Evolutionary conservation across 2,888 invertebrate genomes (phyloP).

Genomic region (Diadromus collaris): DNA sequence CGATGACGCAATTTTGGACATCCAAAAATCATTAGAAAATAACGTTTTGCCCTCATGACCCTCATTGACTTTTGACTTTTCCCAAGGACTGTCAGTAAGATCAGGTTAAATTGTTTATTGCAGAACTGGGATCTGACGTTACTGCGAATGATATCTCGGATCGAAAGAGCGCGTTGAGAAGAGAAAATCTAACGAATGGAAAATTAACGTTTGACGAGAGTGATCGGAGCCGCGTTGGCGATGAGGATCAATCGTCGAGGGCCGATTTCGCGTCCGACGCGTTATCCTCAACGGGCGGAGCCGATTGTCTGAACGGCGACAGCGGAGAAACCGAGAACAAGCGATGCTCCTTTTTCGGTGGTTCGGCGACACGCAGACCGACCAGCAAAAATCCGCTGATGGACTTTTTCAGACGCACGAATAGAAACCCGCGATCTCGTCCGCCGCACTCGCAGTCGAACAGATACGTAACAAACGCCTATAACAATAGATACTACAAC

Average conservation of each 20-base stretch:
- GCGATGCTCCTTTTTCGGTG: constrained; percentile 9
- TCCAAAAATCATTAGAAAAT: no score
- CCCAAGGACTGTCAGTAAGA: constrained; percentile 34
- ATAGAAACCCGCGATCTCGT: constrained; percentile 2
- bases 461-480: constrained; percentile 21
- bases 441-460: neutral
- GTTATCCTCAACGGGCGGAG: constrained; percentile 22
- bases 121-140: constrained; percentile 60
- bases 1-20: no score
- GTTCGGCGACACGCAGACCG: neutral
- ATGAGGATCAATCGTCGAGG: constrained; percentile 35
- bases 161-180: constrained; percentile 23
- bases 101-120: constrained; percentile 57
- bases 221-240: constrained; percentile 4
- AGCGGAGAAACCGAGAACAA: constrained; percentile 13
- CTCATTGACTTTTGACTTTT: no score
- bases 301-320: constrained; percentile 28
- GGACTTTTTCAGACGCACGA: constrained; percentile 28
- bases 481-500: constrained; percentile 54
- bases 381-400: constrained; percentile 25
- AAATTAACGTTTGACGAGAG: constrained; percentile 21
- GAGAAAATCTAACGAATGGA: constrained; percentile 46
- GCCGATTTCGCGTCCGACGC: constrained; percentile 29
- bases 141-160: constrained; percentile 47
- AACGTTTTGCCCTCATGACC: no score